These are phyloP conservation scores for Heliconius hermathena DNA, from an alignment of 1,140 invertebrate genomes.

Conservation along the genomic window DNA sequence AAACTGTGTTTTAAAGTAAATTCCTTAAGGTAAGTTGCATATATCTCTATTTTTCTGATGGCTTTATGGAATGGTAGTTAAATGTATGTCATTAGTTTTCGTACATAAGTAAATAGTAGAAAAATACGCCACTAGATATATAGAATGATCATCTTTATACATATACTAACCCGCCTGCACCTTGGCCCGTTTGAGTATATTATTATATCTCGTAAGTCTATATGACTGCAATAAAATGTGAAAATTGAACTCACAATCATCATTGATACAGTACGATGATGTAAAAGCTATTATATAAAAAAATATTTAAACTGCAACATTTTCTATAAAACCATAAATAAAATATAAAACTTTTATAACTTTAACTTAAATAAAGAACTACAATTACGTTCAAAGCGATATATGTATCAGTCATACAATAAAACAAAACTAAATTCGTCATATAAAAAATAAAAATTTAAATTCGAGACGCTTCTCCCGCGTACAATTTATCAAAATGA, in stretches of 20 bases:
- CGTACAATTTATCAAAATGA: conserved; percentile 12
- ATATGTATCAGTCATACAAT: neutral
- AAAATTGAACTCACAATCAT: too few species aligned
- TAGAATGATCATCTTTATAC: too few species aligned
- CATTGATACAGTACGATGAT: too few species aligned
- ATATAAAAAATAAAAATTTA: neutral
- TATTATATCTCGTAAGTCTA: too few species aligned
- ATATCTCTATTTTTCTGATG: neutral
- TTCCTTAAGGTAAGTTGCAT: neutral
- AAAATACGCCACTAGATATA: too few species aligned
- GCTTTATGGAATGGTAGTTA: neutral
- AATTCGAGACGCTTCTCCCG: conserved; percentile 2
- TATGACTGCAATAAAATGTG: too few species aligned
- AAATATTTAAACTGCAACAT: too few species aligned
- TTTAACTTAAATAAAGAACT: neutral
- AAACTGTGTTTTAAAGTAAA: conserved; percentile 5
- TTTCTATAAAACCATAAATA: neutral
- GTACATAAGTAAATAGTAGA: too few species aligned
- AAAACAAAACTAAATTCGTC: neutral
- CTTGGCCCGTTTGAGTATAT: too few species aligned
- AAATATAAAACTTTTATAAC: neutral
- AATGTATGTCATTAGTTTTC: too few species aligned
- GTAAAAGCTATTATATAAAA: too few species aligned
- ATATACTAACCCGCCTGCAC: too few species aligned
- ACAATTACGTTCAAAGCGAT: neutral